phyloP scores from a whole-genome alignment of 2,113 vertebrate genomes.

The Coracopsis vasa region DNA sequence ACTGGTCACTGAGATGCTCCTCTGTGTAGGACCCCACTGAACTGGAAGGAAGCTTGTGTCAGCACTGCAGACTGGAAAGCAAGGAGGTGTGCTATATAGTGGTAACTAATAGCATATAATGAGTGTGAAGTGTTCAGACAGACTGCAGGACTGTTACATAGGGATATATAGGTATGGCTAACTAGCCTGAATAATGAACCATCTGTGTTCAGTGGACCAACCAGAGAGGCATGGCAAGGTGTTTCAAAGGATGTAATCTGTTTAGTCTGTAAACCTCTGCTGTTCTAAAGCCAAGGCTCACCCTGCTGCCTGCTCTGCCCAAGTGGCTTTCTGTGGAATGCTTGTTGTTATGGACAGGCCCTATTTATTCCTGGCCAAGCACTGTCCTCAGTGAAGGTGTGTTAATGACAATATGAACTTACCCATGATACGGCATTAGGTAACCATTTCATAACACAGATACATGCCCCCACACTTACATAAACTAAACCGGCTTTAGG shows the following conservation, averaged over 20 bases:
- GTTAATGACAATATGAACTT: too few species aligned
- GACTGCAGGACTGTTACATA: rapidly evolving
- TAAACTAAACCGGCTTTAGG: neutral
- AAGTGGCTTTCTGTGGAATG: too few species aligned
- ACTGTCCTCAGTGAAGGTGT: neutral
- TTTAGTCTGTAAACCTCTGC: neutral
- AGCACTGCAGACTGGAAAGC: neutral
- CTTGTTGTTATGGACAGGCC: rapidly evolving
- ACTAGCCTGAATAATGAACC: neutral
- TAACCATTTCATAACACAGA: neutral
- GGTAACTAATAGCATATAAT: neutral
- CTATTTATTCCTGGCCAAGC: too few species aligned
- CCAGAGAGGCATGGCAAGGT: neutral
- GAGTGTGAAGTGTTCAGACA: too few species aligned
- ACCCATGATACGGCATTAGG: rapidly evolving
- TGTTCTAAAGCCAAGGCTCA: neutral
- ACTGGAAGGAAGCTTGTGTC: neutral
- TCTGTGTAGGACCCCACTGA: neutral
- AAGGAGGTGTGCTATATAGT: rapidly evolving
- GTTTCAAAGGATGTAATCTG: neutral
- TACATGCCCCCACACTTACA: rapidly evolving
- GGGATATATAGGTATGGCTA: neutral
- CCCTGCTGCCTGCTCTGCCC: neutral
- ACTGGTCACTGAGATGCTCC: neutral
- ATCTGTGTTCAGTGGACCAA: neutral